A percentile compares a stretch with the other conserved stretches of the same genome.
These are phyloP conservation scores for Hermatobates lingyangjiaoensis DNA, from an alignment of 1,140 invertebrate species.

Conservation along the genomic window DNA sequence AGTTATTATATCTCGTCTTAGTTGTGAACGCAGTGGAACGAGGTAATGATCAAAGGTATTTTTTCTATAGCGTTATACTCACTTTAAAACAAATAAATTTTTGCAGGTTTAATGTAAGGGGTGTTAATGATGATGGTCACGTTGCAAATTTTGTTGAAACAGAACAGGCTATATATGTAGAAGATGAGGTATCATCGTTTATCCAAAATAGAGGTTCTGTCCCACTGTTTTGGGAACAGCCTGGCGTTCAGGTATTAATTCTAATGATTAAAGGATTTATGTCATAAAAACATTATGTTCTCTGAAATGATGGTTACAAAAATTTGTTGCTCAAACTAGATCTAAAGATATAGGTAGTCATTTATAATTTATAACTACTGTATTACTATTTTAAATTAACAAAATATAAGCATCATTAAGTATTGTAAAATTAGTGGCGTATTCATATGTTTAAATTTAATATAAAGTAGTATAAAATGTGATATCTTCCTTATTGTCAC, in stretches of 20 bases:
- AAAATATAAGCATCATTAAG: too few relatives aligned
- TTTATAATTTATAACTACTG: too few relatives aligned
- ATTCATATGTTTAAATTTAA: too few relatives aligned
- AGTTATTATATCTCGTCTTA: slow-evolving; percentile 83
- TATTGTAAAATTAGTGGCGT: too few relatives aligned
- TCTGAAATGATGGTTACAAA: not conserved
- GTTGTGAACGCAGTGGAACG: slow-evolving; percentile 89
- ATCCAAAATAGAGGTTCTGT: slow-evolving; percentile 87
- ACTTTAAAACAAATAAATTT: not conserved
- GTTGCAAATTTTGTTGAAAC: slow-evolving; percentile 99
- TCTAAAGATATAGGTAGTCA: too few relatives aligned
- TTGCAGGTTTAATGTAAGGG: slow-evolving; percentile 79
- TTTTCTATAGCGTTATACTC: not conserved
- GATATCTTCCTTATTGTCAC: too few relatives aligned
- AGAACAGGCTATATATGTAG: slow-evolving; percentile 85
- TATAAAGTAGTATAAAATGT: too few relatives aligned
- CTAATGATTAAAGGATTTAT: not conserved
- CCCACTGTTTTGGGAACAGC: slow-evolving; percentile 97
- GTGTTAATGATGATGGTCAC: slow-evolving; percentile 95
- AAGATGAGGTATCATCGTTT: slow-evolving; percentile 65
- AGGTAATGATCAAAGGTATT: not conserved
- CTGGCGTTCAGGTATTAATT: slow-evolving; percentile 69
- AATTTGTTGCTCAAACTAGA: not conserved
- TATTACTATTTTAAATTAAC: too few relatives aligned
- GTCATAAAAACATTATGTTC: not conserved